A percentile compares a stretch with the other conserved stretches of the same genome.
These are phyloP conservation scores for Synanthedon tipuliformis DNA, from an alignment of 2,888 invertebrate species.

Conservation along the genomic window DNA sequence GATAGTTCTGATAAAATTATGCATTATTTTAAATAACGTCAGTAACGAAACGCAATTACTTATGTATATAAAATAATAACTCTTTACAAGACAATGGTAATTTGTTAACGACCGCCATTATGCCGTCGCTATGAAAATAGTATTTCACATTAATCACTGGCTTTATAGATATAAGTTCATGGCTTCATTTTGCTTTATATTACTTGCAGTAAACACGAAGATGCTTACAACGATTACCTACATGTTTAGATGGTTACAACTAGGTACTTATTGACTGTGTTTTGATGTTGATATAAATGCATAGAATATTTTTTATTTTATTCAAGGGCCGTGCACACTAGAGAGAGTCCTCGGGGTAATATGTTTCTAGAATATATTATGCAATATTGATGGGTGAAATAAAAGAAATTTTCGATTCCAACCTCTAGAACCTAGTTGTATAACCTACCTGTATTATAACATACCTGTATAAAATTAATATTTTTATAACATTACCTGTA, in stretches of 20 bases:
- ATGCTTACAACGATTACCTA: not conserved
- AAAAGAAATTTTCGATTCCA: no score
- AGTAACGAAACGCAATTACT: no score
- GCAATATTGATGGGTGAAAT: no score
- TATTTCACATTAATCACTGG: conserved; percentile 18
- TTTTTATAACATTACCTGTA: conserved; percentile 65
- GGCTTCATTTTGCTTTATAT: conserved; percentile 11
- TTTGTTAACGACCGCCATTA: conserved; percentile 2
- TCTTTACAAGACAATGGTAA: not conserved
- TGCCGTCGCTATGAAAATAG: conserved; percentile 9
- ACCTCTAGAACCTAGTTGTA: no score
- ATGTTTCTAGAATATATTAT: no score
- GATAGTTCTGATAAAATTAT: no score
- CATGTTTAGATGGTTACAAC: no score
- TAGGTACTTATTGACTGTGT: not conserved
- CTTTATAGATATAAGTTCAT: conserved; percentile 17
- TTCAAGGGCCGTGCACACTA: no score
- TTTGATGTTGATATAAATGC: not conserved
- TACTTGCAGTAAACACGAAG: not conserved
- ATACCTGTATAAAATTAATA: not conserved
- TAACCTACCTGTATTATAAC: no score
- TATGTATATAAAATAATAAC: not conserved
- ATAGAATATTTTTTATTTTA: no score
- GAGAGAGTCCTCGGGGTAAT: no score
- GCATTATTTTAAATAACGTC: no score